phyloP scores from a whole-genome alignment of 2,797 vertebrate species.

The Buphagus erythrorhynchus region DNA sequence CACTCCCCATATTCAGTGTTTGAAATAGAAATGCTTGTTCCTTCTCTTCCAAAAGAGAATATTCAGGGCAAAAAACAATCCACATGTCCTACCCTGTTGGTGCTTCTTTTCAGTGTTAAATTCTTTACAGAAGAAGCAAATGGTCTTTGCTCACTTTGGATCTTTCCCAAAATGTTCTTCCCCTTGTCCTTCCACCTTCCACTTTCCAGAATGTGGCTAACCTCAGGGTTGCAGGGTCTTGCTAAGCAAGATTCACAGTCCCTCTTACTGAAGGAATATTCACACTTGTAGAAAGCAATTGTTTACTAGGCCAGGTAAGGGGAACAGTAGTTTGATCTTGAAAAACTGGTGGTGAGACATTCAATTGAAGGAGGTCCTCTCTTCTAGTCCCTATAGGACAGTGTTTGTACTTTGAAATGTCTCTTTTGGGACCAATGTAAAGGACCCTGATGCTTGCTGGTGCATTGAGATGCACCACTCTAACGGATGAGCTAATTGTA shows the following conservation, averaged over 20 bases:
- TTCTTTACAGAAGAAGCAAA: background rate
- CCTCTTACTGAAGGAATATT: background rate
- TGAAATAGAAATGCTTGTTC: background rate
- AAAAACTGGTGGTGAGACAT: background rate
- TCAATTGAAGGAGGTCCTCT: background rate
- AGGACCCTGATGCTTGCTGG: background rate
- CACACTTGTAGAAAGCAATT: background rate
- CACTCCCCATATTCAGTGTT: background rate
- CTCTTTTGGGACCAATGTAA: background rate
- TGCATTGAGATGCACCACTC: background rate
- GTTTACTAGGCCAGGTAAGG: background rate
- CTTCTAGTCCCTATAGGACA: background rate
- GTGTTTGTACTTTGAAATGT: background rate
- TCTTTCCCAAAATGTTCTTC: background rate
- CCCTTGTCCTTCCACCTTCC: background rate
- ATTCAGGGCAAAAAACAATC: background rate
- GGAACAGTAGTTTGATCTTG: background rate
- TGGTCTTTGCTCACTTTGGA: background rate
- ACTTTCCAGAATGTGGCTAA: background rate
- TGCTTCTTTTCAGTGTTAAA: background rate
- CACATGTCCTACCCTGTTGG: background rate
- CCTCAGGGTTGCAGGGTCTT: background rate
- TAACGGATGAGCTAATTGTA: conserved; percentile 11
- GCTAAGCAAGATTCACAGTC: background rate
- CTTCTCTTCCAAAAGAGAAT: background rate